Base-by-base conservation (phyloP, 1,140 invertebrate genomes). In the Pissodes strobi region DNA sequence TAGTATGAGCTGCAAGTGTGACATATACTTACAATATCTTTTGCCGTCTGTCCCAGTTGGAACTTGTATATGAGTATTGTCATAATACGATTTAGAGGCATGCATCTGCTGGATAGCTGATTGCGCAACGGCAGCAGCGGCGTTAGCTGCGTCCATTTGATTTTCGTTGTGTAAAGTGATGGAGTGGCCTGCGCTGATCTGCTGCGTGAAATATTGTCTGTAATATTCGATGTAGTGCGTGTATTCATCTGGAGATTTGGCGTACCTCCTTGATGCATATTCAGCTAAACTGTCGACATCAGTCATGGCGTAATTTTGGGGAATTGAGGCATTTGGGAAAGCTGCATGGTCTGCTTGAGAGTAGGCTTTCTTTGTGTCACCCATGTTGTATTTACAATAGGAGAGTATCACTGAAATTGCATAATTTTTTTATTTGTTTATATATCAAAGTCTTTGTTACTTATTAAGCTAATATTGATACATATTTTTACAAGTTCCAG, bases 101-200 rank as follows among this genome's bases (percentile, higher is more conserved):
- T 93, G 87, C 15, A 90, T 83, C 46, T 91, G 89, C 69, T 87
- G 86, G 48, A 96, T 93, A 9, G 93, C 93, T 3, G 91, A 92
- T 64, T 95, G 90, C 0, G 93, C 93, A 0, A 95, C 90, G 25
- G 92, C 92, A 4, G 93, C 93, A 3, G 93, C 93, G 1, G 93
- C 91, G 80, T 95, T 95, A 0, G 88, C 89, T 10, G 87, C 80
- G 57, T 78, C 79, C 49, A 86, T 80, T 68, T 82, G 85, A 74
- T 84, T 84, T n/a, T 83, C 74, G 10, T 83, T 82, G n/a, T 84
- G 80, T 10, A 85, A 72, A 21, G 83, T 83, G 15, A 80, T 85
- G 5, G 78, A 80, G 57, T 80, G 78, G 1, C 85, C 87, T 51
- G 86, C 85, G 48, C 80, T 81, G 64, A 90, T 87, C 72, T 90